Evolutionary conservation across 2,113 vertebrate genomes (phyloP).

Genomic region (Macrotus californicus): DNA sequence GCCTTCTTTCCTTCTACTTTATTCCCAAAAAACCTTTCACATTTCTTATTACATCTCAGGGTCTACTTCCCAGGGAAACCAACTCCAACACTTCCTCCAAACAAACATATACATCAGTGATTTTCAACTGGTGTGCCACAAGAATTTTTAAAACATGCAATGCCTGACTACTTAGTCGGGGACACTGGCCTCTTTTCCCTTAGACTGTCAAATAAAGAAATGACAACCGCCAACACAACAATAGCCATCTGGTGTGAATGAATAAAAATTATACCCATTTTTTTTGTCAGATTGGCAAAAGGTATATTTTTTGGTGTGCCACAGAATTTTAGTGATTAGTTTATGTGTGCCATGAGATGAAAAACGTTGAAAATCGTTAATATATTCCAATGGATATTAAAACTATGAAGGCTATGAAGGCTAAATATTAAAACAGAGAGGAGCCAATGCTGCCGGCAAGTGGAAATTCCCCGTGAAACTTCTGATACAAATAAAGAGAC

Average conservation of each 20-base stretch:
- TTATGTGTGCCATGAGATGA: not conserved
- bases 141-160: not conserved
- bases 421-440: not conserved
- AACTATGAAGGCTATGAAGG: not conserved
- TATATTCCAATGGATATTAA: not conserved
- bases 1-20: not conserved
- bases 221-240: not conserved
- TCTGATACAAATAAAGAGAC: not conserved
- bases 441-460: not conserved
- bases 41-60: not conserved
- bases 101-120: not conserved
- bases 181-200: not conserved
- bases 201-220: not conserved
- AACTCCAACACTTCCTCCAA: not conserved
- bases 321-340: not conserved
- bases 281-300: not conserved
- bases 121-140: not conserved
- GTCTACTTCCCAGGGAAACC: not conserved
- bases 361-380: not conserved
- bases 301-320: not conserved
- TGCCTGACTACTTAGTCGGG: not conserved
- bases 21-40: not conserved
- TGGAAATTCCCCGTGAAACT: not conserved
- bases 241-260: not conserved
- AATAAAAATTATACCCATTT: not conserved